Evolutionary conservation across 2,797 vertebrate genomes (phyloP).

Genomic region (Micrastur ruficollis): DNA sequence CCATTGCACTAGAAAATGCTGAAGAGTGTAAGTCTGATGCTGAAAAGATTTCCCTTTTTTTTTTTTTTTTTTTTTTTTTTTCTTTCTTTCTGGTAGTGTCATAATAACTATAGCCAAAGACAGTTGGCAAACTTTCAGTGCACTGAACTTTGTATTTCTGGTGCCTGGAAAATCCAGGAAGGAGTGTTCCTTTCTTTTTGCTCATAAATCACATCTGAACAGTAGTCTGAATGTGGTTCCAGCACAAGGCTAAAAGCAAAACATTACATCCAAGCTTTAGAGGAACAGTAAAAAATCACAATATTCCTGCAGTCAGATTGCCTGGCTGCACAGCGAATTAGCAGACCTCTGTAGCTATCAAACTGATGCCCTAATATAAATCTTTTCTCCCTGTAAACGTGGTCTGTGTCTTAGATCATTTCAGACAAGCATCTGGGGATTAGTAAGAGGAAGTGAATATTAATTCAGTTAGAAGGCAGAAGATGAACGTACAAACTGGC

Average conservation of each 20-base stretch:
- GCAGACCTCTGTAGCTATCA: neutral
- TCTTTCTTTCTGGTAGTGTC: accelerated
- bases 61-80: accelerated
- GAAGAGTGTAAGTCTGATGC: neutral
- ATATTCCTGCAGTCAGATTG: neutral
- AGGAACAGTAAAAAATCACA: neutral
- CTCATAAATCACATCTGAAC: conserved; percentile 10
- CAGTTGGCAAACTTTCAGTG: neutral
- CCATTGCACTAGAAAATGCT: neutral
- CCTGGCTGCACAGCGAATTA: neutral
- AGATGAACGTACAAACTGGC: neutral
- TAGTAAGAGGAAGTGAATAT: conserved; percentile 19
- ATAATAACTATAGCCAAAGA: neutral
- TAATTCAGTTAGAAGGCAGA: conserved; percentile 31
- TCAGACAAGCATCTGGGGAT: conserved; percentile 27
- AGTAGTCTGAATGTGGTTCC: neutral
- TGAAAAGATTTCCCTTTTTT: neutral
- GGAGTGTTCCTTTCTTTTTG: neutral
- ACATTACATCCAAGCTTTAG: neutral
- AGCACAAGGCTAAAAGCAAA: neutral
- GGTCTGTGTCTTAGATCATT: neutral
- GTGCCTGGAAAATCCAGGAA: conserved; percentile 22
- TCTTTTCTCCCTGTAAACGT: neutral
- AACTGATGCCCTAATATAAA: neutral
- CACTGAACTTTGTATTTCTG: neutral